Evolutionary conservation across 2,888 invertebrate genomes (phyloP).

Genomic region (Papilio elwesi): DNA sequence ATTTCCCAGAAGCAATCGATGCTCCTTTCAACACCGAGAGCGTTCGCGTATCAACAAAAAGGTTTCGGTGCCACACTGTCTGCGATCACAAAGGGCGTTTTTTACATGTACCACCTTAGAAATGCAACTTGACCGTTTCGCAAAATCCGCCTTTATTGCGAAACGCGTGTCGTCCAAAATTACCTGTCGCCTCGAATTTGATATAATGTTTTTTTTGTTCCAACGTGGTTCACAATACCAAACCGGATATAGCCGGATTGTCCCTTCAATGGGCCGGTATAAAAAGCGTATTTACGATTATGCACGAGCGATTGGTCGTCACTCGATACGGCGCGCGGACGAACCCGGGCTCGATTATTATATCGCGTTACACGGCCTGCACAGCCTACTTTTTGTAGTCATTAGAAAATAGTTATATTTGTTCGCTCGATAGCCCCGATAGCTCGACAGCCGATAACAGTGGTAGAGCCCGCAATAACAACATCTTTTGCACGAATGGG

Average conservation of each 20-base stretch:
- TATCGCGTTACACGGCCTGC: slow-evolving; percentile 65
- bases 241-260: slow-evolving; percentile 77
- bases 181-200: slow-evolving; percentile 51
- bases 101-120: slow-evolving; percentile 74
- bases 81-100: slow-evolving; percentile 75
- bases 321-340: slow-evolving; percentile 71
- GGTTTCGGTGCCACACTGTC: slow-evolving; percentile 79
- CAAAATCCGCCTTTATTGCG: slow-evolving; percentile 57
- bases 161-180: slow-evolving; percentile 52
- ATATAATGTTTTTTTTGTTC: slow-evolving; percentile 70
- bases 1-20: slow-evolving; percentile 71
- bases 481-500: no score
- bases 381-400: slow-evolving; percentile 37
- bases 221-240: slow-evolving; percentile 68
- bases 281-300: slow-evolving; percentile 80
- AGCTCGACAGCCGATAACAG: no score
- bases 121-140: slow-evolving; percentile 63
- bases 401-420: slow-evolving; percentile 42
- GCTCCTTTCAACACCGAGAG: slow-evolving; percentile 61
- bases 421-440: slow-evolving; percentile 11
- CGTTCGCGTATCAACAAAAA: slow-evolving; percentile 71
- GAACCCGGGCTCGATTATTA: slow-evolving; percentile 71
- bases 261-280: slow-evolving; percentile 65
- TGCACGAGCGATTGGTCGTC: slow-evolving; percentile 82
- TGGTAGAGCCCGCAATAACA: no score